Percentiles rank a stretch among this genome's conserved stretches.
These are phyloP conservation scores for Sturnus vulgaris DNA, from an alignment of 2,113 vertebrate species.

Conservation along the genomic window DNA sequence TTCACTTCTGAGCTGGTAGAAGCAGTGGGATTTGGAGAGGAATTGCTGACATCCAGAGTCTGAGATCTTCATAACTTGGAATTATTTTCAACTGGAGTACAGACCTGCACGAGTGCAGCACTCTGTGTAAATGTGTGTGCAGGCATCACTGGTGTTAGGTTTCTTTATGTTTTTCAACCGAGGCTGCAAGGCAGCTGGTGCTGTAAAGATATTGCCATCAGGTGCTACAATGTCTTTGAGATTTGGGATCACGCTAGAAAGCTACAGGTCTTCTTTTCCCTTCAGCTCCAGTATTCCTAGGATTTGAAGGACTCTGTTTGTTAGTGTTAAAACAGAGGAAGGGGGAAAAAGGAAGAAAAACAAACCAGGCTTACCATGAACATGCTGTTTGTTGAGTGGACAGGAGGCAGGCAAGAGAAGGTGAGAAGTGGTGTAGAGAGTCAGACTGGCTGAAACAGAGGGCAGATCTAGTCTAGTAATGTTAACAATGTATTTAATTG, in stretches of 20 bases:
- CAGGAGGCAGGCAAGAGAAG: constrained; percentile 67
- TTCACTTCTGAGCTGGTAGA: constrained; percentile 99
- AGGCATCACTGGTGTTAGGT: constrained; percentile 63
- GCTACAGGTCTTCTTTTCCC: constrained; percentile 63
- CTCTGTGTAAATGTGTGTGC: constrained; percentile 66
- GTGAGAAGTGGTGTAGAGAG: constrained; percentile 57
- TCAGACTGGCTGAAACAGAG: constrained; percentile 69
- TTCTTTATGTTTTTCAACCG: constrained; percentile 72
- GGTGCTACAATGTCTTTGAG: constrained; percentile 74
- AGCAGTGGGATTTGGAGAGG: constrained; percentile 35
- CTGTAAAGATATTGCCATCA: constrained; percentile 77
- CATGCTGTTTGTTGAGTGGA: constrained; percentile 36
- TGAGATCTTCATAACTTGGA: constrained; percentile 73
- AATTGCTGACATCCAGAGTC: constrained; percentile 68
- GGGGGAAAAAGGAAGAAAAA: not conserved
- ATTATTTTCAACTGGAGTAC: constrained; percentile 78
- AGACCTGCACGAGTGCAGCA: constrained; percentile 69
- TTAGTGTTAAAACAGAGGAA: constrained; percentile 31
- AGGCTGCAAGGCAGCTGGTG: constrained; percentile 78
- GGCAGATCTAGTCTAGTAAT: constrained; percentile 81
- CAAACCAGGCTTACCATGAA: constrained; percentile 9
- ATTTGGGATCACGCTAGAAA: constrained; percentile 69
- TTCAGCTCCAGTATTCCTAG: constrained; percentile 73
- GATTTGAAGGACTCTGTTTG: constrained; percentile 69
- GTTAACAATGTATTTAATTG: constrained; percentile 89